Base-by-base conservation (phyloP, 1,140 invertebrate species). In the Stratiolaelaps scimitus region DNA sequence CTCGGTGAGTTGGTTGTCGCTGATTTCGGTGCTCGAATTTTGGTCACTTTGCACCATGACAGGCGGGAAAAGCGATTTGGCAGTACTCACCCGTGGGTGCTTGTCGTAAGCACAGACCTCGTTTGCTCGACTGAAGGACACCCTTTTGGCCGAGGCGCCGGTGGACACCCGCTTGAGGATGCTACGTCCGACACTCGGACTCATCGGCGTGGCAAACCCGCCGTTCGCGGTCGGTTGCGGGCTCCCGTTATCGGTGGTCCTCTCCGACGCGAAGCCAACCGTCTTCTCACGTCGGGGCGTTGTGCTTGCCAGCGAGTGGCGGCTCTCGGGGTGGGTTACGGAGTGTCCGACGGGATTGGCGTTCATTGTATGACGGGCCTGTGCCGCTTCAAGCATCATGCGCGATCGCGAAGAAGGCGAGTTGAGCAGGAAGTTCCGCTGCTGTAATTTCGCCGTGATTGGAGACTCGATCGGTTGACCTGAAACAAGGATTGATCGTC, bases 391-490 rank as follows among this genome's bases (percentile, higher is more conserved):
- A 23, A 60, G 53, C 53, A 60, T 60, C 20, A 29, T 60, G 15
- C 53, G 53, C 6, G 53, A 60, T 60, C 53, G 26, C 23, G 53
- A 60, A 5, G 53, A 60, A 6, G 53, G 53, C 23, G 53, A 60
- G 10, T 60, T 60, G 1, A 60, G 13, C 53, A 60, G 15, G 23
- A 60, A 60, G 4, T 60, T 60, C 2, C 34, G 26, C 53, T 26
- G 53, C 23, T 26, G 53, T 34, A 60, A 17, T 10, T 34, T 26
- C 23, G 23, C 15, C 53, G 34, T 26, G 20, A 60, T 60, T 34
- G 53, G 53, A 34, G 53, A 60, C 53, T 60, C 53, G 53, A 60
- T 29, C 15, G 26, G 26, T 10, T 60, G 53, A 60, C 53, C 53
- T 60, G 17, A 13, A 60, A 60, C 15, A 13, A 26, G 15, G 26